Base-by-base conservation (phyloP, 2,888 invertebrate species). In the Papilio protenor region DNA sequence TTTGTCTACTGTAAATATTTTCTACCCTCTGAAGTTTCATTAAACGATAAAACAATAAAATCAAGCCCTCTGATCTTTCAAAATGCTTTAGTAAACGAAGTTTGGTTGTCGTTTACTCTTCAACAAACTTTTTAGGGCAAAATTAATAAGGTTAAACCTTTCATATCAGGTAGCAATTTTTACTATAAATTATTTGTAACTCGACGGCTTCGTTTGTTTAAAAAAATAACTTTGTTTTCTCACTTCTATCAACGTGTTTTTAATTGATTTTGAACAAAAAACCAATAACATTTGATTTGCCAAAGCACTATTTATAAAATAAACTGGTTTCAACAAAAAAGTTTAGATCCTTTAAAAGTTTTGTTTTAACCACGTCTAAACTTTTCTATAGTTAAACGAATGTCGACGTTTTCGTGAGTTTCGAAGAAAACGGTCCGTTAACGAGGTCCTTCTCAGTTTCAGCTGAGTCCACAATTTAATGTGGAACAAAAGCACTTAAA, bases 381-480 rank as follows among this genome's bases (percentile, higher is more conserved):
- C 45, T 69, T 69, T 69, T 21, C 21, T 40, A 10, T 69, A 21
- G 18, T 75, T 75, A 33, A 47, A 64, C 18, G 21, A 40, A 33
- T 14, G n/a, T 12, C n/a, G 10, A 16, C 40, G 18, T 69, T 47
- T 52, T 70, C 27, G 12, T 23, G 49, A 49, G n/a, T 52, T 75
- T 47, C 5, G 45, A 75, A 16, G n/a, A 66, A 75, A 75, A 70
- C 59, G 70, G 59, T 47, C 70, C n/a, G 59, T 59, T 76, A 69
- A 69, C 57, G 49, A 76, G 59, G 47, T 59, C 76, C 76, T 70
- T 70, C 70, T 59, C 55, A 59, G 59, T 71, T 57, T 76, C 70
- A 27, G 69, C 55, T 18, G 45, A 70, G 45, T 59, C 59, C 33
- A 70, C 76, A 76, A 59, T 70, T 76, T 76, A 70, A 70, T 33